A percentile compares a stretch with the other conserved stretches of the same genome.
phyloP scores from a whole-genome alignment of 2,113 vertebrate genomes.

The Myanophis thanlyinensis region DNA sequence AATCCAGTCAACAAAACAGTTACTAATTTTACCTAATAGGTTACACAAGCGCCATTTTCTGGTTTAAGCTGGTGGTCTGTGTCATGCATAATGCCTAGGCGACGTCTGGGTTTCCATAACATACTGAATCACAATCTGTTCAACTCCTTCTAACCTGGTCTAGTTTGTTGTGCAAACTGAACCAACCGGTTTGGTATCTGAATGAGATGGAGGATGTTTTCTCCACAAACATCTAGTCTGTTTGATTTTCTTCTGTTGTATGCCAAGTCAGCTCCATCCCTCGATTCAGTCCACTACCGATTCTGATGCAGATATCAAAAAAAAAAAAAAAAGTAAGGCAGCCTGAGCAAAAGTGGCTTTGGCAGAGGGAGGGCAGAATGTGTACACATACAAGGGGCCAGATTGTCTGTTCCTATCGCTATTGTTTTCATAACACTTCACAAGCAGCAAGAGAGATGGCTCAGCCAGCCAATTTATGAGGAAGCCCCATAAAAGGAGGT shows the following conservation, averaged over 20 bases:
- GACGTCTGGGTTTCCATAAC: neutral
- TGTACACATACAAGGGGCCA: constrained; percentile 43
- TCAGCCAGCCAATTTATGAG: constrained; percentile 57
- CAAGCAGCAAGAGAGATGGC: constrained; percentile 48
- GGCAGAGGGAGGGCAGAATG: neutral
- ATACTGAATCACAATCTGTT: neutral
- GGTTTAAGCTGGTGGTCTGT: neutral
- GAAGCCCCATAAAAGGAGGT: constrained; percentile 54
- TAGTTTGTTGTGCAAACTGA: neutral
- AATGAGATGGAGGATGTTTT: neutral
- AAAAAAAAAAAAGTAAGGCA: constrained; percentile 17
- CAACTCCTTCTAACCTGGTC: neutral
- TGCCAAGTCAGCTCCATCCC: neutral
- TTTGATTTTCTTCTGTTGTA: neutral
- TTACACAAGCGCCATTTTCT: neutral
- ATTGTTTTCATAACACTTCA: constrained; percentile 61
- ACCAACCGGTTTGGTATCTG: neutral
- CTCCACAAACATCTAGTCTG: neutral
- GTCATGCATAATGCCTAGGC: neutral
- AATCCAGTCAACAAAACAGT: neutral
- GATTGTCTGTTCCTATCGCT: constrained; percentile 61
- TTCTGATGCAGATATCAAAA: neutral
- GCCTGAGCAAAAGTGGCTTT: neutral
- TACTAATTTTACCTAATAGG: neutral
- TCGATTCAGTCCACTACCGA: neutral